Percentiles rank a stretch among this genome's conserved stretches.
phyloP scores from a whole-genome alignment of 64 coral and sea anemone species.

The Acropora yongei region DNA sequence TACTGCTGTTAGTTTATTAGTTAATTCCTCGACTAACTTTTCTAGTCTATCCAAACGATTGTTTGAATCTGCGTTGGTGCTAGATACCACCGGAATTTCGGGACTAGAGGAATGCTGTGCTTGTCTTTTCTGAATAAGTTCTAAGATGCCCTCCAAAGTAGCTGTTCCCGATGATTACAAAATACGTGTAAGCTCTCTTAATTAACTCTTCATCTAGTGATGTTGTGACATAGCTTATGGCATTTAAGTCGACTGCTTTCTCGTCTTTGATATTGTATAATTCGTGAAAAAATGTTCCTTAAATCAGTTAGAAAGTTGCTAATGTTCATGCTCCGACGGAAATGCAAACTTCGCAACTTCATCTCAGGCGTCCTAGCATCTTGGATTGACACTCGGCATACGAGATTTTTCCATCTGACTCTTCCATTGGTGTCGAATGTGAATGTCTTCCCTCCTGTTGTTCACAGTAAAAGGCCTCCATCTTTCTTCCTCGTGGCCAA shows the following conservation, averaged over 20 bases:
- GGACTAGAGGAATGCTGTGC: constrained; percentile 1
- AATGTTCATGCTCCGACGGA: constrained; percentile 37
- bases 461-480: constrained; percentile 22
- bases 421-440: neutral
- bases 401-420: no score
- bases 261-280: constrained; percentile 41
- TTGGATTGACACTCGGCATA: neutral
- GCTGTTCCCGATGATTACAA: no score
- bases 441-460: constrained; percentile 28
- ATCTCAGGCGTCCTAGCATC: constrained; percentile 8
- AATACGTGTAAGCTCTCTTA: neutral
- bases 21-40: constrained; percentile 39
- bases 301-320: constrained; percentile 38
- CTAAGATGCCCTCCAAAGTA: no score
- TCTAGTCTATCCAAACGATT: constrained; percentile 39
- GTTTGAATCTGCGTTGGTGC: neutral
- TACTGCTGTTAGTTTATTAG: neutral
- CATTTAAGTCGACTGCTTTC: constrained; percentile 31
- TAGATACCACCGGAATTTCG: neutral
- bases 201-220: constrained; percentile 19
- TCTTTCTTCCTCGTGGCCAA: constrained; percentile 12
- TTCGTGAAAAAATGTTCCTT: constrained; percentile 45
- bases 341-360: constrained; percentile 55
- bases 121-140: no score
- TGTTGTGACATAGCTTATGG: constrained; percentile 41